Percentiles rank a stretch among this genome's conserved stretches.
These are phyloP conservation scores for Aphidoletes aphidimyza DNA, from an alignment of 2,888 invertebrate species.

Conservation along the genomic window DNA sequence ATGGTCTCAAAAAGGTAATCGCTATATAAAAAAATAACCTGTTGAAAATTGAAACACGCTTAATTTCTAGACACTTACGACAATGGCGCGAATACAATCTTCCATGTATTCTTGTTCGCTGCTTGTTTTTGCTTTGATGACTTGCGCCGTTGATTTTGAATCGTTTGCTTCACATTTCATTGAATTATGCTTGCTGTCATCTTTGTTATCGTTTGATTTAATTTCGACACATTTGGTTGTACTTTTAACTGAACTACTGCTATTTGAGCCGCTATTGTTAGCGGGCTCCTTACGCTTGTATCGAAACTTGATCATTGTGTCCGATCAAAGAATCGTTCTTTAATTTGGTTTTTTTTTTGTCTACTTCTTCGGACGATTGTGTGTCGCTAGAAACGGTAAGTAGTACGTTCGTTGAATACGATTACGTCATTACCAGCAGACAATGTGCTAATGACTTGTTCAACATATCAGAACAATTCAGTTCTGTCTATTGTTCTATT, in stretches of 20 bases:
- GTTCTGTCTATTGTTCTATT: conserved; percentile 10
- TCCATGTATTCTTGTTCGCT: conserved; percentile 59
- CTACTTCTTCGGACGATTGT: background rate
- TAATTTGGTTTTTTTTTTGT: conserved; percentile 27
- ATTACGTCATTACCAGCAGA: background rate
- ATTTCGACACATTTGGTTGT: conserved; percentile 28
- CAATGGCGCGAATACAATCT: conserved; percentile 66
- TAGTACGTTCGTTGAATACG: background rate
- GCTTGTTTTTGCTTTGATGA: conserved; percentile 25
- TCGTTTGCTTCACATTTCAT: conserved; percentile 37
- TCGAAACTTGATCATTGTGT: conserved; percentile 77
- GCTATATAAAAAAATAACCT: background rate
- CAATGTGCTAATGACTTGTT: conserved; percentile 31
- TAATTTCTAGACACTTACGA: conserved; percentile 63
- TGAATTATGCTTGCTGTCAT: conserved; percentile 41
- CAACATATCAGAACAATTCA: conserved; percentile 20
- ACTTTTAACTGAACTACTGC: conserved; percentile 11
- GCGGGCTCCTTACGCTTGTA: conserved; percentile 72
- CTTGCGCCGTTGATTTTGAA: background rate
- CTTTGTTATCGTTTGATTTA: conserved; percentile 52
- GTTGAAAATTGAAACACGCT: background rate
- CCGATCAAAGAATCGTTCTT: too few relatives aligned
- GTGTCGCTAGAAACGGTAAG: conserved; percentile 5
- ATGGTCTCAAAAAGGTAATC: conserved; percentile 29
- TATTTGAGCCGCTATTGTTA: conserved; percentile 58